Conservation (phyloP, 2,797 vertebrate species). For the Sparidentex hasta region DNA sequence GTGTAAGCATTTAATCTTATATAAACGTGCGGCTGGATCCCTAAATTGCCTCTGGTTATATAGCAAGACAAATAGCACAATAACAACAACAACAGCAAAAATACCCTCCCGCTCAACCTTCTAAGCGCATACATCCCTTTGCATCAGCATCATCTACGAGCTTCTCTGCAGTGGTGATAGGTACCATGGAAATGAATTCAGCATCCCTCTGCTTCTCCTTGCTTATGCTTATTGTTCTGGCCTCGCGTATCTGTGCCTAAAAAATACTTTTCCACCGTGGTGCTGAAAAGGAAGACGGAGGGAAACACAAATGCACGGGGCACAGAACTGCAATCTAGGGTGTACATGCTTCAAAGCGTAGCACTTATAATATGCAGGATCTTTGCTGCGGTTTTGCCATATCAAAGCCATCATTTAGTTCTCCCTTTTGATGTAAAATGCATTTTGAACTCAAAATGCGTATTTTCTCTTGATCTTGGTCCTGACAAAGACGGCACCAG, state of each 20-base stretch:
- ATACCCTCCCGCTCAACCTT: conserved; percentile 54
- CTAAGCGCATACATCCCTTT: conserved; percentile 70
- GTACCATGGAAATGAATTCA: conserved; percentile 77
- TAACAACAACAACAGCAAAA: conserved; percentile 19
- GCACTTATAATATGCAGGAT: conserved; percentile 63
- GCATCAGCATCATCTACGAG: conserved; percentile 72
- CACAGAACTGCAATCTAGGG: conserved; percentile 65
- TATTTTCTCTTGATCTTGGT: conserved; percentile 67
- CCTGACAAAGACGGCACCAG: conserved; percentile 57
- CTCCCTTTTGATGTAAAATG: conserved; percentile 71
- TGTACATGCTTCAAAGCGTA: conserved; percentile 71
- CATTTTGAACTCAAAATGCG: conserved; percentile 66
- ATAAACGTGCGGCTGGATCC: conserved; percentile 19
- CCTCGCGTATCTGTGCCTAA: conserved; percentile 51
- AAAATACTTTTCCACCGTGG: conserved; percentile 59
- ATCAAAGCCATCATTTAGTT: conserved; percentile 73
- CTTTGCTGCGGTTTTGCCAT: conserved; percentile 67
- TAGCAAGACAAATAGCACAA: conserved; percentile 42
- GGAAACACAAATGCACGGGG: conserved; percentile 58
- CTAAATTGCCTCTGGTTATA: conserved; percentile 45
- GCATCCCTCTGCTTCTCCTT: conserved; percentile 58
- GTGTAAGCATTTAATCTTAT: conserved; percentile 14
- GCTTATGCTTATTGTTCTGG: conserved; percentile 64
- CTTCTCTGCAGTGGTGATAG: conserved; percentile 64
- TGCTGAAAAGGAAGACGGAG: conserved; percentile 49